Percentiles rank a stretch among this genome's conserved stretches.
These are phyloP conservation scores for Caenorhabditis becei DNA, from an alignment of 2,888 invertebrate species.

Conservation along the genomic window DNA sequence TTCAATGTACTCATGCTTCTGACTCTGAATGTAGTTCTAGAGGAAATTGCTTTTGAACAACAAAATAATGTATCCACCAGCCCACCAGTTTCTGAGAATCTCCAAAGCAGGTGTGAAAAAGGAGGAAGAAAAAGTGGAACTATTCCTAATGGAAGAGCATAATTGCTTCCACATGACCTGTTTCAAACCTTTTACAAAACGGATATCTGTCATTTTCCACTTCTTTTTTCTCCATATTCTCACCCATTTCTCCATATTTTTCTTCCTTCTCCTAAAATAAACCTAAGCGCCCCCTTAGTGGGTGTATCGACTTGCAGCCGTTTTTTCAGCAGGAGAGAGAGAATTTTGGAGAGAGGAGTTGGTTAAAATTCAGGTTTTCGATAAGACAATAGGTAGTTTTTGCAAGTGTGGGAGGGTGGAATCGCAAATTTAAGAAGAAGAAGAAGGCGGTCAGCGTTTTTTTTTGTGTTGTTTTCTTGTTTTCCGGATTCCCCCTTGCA, in stretches of 20 bases:
- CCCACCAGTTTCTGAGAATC: not conserved
- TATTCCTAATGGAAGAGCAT: slow-evolving; percentile 48
- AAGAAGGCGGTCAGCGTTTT: too few species aligned
- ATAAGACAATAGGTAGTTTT: slow-evolving; percentile 35
- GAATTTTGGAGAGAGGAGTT: not conserved
- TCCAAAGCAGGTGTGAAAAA: not conserved
- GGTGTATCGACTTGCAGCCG: not conserved
- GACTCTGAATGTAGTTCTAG: not conserved
- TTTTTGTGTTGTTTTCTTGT: not conserved
- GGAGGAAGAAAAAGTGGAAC: slow-evolving; percentile 12
- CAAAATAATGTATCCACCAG: not conserved
- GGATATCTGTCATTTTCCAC: slow-evolving; percentile 42
- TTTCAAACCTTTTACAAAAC: slow-evolving; percentile 37
- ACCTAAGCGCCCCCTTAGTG: not conserved
- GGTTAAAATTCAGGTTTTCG: slow-evolving; percentile 49
- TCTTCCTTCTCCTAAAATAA: not conserved
- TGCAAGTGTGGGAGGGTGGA: not conserved
- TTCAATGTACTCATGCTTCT: not conserved
- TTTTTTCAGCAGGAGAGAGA: slow-evolving; percentile 12
- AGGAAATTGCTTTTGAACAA: not conserved
- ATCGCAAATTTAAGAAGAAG: not conserved
- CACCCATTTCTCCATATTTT: not conserved
- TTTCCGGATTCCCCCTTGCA: not conserved
- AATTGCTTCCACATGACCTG: slow-evolving; percentile 61
- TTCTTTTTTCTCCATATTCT: not conserved